These are phyloP conservation scores for Temnothorax curvispinosus DNA, from an alignment of 1,140 invertebrate species.

Conservation along the genomic window DNA sequence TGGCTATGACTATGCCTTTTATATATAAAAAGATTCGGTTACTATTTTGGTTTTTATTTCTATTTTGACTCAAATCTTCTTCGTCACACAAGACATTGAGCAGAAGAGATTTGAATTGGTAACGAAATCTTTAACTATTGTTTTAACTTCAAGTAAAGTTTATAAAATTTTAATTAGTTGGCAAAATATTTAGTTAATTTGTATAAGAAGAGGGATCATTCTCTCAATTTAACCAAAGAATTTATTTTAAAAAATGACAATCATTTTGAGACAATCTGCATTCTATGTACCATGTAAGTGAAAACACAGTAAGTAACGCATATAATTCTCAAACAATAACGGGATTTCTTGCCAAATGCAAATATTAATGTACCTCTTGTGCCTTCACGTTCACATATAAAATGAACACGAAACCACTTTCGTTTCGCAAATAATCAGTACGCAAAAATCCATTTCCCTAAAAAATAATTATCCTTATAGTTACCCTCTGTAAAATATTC, in stretches of 20 bases:
- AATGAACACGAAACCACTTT: neutral
- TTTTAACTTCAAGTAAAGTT: neutral
- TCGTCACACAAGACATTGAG: neutral
- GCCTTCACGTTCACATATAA: neutral
- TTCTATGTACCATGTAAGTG: neutral
- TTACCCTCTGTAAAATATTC: neutral
- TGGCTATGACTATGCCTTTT: conserved; percentile 36
- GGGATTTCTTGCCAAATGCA: neutral
- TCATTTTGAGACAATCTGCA: neutral
- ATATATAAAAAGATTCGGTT: neutral
- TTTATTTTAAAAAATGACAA: neutral
- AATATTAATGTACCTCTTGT: conserved; percentile 2
- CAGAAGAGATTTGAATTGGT: neutral
- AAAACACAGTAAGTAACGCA: neutral
- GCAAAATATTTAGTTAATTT: neutral
- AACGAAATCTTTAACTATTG: neutral
- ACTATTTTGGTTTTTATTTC: neutral
- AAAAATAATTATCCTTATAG: neutral
- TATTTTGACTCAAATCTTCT: neutral
- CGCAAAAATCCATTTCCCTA: neutral
- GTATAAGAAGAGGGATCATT: neutral
- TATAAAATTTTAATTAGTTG: neutral
- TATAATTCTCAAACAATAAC: neutral
- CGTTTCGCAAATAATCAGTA: neutral
- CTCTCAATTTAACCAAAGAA: neutral